Conservation (phyloP, 2,113 vertebrate genomes). For the Nothobranchius kuhntae region DNA sequence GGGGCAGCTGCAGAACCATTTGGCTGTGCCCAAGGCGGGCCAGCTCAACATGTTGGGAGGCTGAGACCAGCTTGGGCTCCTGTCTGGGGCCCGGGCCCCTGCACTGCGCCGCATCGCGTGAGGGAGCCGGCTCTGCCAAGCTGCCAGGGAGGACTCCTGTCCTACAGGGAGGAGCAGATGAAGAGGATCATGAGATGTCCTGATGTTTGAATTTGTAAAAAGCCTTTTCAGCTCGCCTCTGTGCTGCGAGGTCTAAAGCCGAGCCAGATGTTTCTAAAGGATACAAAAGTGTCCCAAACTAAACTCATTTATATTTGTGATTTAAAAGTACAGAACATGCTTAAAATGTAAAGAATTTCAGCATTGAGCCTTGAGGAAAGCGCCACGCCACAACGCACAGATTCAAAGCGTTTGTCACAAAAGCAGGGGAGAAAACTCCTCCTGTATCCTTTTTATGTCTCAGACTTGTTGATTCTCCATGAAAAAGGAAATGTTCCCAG, state of each 20-base stretch:
- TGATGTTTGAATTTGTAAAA: slow-evolving; percentile 63
- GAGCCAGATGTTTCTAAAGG: slow-evolving; percentile 26
- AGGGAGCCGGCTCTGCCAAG: slow-evolving; percentile 85
- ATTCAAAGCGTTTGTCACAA: slow-evolving; percentile 25
- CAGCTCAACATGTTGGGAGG: slow-evolving; percentile 89
- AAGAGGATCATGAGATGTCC: slow-evolving; percentile 38
- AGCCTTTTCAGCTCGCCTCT: slow-evolving; percentile 1
- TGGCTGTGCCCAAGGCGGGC: slow-evolving; percentile 98
- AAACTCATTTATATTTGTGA: neutral
- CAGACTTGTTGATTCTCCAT: slow-evolving; percentile 70
- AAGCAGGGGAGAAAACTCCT: slow-evolving; percentile 31
- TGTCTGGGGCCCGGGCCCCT: slow-evolving; percentile 84
- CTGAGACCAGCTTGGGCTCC: slow-evolving; percentile 91
- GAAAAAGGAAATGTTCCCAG: slow-evolving; percentile 62
- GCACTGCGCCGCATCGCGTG: slow-evolving; percentile 83
- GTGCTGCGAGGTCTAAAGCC: neutral
- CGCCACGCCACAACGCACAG: slow-evolving; percentile 30
- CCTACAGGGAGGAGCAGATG: slow-evolving; percentile 20
- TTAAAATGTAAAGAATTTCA: slow-evolving; percentile 23
- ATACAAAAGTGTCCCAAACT: neutral
- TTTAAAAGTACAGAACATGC: slow-evolving; percentile 30
- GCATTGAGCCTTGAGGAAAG: slow-evolving; percentile 45
- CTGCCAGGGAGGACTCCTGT: slow-evolving; percentile 60
- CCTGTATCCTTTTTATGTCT: slow-evolving; percentile 53
- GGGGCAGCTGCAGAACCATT: slow-evolving; percentile 99